Conservation (phyloP, 2,888 invertebrate genomes). For the Eulithis testata region DNA sequence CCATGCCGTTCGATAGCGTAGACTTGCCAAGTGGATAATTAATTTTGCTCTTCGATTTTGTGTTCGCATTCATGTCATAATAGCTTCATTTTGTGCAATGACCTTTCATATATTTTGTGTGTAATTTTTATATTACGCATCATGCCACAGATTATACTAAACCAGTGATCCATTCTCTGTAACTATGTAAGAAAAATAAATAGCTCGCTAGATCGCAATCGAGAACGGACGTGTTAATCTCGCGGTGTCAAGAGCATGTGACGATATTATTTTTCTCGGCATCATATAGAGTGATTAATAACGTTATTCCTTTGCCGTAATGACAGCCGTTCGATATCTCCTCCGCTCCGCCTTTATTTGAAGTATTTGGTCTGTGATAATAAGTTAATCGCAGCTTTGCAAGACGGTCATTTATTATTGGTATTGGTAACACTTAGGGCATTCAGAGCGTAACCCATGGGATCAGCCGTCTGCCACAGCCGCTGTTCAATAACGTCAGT, state of each 20-base stretch:
- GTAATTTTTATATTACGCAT: no score
- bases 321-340: constrained; percentile 65
- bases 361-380: constrained; percentile 59
- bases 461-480: constrained; percentile 42
- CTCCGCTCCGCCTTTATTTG: constrained; percentile 48
- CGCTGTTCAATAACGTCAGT: constrained; percentile 40
- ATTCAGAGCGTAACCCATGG: constrained; percentile 41
- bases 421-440: constrained; percentile 43
- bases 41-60: constrained; percentile 31
- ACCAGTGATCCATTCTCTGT: background rate
- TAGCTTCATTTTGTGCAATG: background rate
- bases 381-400: constrained; percentile 58
- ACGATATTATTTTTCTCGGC: constrained; percentile 80
- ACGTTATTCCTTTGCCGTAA: constrained; percentile 73
- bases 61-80: constrained; percentile 19
- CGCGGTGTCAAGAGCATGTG: constrained; percentile 78
- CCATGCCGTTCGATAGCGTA: constrained; percentile 25
- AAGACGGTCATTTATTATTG: constrained; percentile 51
- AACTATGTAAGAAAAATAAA: constrained; percentile 18
- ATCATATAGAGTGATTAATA: constrained; percentile 81
- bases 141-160: background rate
- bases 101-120: no score
- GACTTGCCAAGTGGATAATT: constrained; percentile 33
- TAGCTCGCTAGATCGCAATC: constrained; percentile 54
- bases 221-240: constrained; percentile 78